Percentiles rank a stretch among this genome's conserved stretches.
Conservation (phyloP, 2,797 vertebrate species). For the Poecilia wingei region DNA sequence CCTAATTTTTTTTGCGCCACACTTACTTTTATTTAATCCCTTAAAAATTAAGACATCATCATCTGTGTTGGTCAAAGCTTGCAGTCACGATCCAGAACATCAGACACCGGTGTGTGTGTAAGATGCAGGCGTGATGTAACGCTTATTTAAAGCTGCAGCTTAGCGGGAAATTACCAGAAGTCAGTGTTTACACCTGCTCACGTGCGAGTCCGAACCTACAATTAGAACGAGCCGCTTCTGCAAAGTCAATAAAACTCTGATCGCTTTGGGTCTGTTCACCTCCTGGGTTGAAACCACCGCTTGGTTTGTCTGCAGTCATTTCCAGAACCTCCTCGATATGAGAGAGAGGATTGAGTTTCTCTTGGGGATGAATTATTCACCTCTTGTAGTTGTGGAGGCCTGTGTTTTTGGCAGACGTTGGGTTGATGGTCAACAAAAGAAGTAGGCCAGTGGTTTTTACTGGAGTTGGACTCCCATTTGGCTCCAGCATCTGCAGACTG, state of each 20-base stretch:
- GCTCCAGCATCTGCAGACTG: not conserved
- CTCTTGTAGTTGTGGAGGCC: slow-evolving; percentile 71
- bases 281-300: slow-evolving; percentile 41
- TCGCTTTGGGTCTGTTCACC: not conserved
- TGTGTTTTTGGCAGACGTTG: slow-evolving; percentile 71
- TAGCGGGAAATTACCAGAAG: slow-evolving; percentile 14
- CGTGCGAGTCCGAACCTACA: not conserved
- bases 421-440: slow-evolving; percentile 57
- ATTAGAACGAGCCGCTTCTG: not conserved
- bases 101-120: slow-evolving; percentile 23
- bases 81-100: slow-evolving; percentile 42
- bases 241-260: not conserved
- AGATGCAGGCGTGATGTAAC: slow-evolving; percentile 59
- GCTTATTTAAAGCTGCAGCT: slow-evolving; percentile 41
- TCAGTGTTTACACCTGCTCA: slow-evolving; percentile 19
- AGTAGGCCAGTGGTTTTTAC: slow-evolving; percentile 61
- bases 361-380: slow-evolving; percentile 81
- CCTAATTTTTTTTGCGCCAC: not conserved
- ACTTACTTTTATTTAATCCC: not conserved
- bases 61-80: not conserved
- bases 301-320: slow-evolving; percentile 44
- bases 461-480: not conserved
- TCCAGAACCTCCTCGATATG: slow-evolving; percentile 46
- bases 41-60: not conserved
- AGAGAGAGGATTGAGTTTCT: slow-evolving; percentile 70